A percentile compares a stretch with the other conserved stretches of the same genome.
phyloP scores from a whole-genome alignment of 2,797 vertebrate species.

The Notolepis coatsorum region DNA sequence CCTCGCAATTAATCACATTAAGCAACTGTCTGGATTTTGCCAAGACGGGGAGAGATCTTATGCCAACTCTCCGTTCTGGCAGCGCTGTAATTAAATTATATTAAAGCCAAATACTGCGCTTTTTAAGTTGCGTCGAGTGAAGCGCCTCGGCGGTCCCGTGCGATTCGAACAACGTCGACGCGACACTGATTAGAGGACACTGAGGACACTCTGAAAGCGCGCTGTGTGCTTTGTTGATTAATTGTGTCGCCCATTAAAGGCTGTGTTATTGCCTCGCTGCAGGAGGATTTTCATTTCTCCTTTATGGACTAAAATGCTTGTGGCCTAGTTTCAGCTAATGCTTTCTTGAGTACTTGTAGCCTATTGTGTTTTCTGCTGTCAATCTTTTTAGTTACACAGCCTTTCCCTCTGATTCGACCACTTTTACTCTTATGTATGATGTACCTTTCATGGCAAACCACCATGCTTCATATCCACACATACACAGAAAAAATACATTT shows the following conservation, averaged over 20 bases:
- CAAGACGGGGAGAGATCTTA: slow-evolving; percentile 57
- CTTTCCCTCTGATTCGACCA: slow-evolving; percentile 59
- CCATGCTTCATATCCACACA: slow-evolving; percentile 52
- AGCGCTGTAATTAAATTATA: slow-evolving; percentile 67
- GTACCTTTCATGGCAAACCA: slow-evolving; percentile 57
- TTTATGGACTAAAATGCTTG: slow-evolving; percentile 69
- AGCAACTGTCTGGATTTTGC: slow-evolving; percentile 61
- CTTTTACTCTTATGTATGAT: slow-evolving; percentile 54
- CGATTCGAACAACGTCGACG: slow-evolving; percentile 55
- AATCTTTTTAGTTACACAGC: slow-evolving; percentile 69
- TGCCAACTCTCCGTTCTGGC: slow-evolving; percentile 54
- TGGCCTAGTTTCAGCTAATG: slow-evolving; percentile 74
- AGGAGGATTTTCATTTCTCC: slow-evolving; percentile 67
- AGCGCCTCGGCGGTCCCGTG: slow-evolving; percentile 53
- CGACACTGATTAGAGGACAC: slow-evolving; percentile 61
- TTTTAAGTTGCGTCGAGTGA: slow-evolving; percentile 58
- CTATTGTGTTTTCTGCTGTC: slow-evolving; percentile 69
- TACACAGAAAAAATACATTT: slow-evolving; percentile 34
- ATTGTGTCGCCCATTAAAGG: slow-evolving; percentile 68
- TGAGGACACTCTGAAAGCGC: slow-evolving; percentile 51
- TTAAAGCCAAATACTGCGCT: slow-evolving; percentile 56
- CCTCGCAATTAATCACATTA: slow-evolving; percentile 74
- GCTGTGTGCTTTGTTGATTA: slow-evolving; percentile 64
- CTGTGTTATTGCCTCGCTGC: slow-evolving; percentile 61
- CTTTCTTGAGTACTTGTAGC: slow-evolving; percentile 57